A percentile compares a stretch with the other conserved stretches of the same genome.
phyloP scores from a whole-genome alignment of 2,888 invertebrate genomes.

The Priocnemis perturbator region DNA sequence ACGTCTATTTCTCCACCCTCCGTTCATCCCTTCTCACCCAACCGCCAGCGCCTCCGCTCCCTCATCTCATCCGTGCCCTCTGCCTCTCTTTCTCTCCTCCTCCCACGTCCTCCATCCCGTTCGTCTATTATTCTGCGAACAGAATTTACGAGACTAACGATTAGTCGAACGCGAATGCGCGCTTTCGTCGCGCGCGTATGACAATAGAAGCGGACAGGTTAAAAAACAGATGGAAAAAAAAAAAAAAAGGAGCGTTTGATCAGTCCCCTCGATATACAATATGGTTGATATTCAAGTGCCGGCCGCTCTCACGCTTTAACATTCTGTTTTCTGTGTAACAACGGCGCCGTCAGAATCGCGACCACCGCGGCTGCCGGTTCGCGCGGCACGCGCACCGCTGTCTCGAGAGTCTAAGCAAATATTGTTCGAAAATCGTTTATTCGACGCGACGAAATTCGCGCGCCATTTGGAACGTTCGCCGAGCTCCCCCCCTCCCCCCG shows the following conservation, averaged over 20 bases:
- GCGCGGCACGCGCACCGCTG: constrained; percentile 5
- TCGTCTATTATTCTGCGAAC: constrained; percentile 31
- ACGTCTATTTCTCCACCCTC: constrained; percentile 21
- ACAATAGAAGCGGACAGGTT: constrained; percentile 14
- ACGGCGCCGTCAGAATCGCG: constrained; percentile 13
- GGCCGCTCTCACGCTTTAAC: constrained; percentile 51
- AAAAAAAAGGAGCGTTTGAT: constrained; percentile 57
- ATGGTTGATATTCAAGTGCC: constrained; percentile 60
- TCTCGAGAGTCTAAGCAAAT: constrained; percentile 55
- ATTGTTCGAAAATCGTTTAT: constrained; percentile 54
- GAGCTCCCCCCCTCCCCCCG: too few species aligned
- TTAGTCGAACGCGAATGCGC: constrained; percentile 50
- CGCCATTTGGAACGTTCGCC: too few species aligned
- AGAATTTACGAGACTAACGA: constrained; percentile 48
- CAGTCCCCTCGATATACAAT: constrained; percentile 59
- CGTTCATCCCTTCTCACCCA: background rate
- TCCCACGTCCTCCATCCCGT: background rate
- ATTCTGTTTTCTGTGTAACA: constrained; percentile 59
- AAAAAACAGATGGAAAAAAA: constrained; percentile 6
- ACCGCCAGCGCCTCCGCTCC: background rate
- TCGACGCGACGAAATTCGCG: constrained; percentile 38
- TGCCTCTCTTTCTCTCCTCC: background rate
- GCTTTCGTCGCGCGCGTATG: constrained; percentile 51
- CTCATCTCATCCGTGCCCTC: background rate
- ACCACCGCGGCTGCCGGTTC: background rate